Evolutionary conservation across 2,113 vertebrate genomes (phyloP).

Genomic region (Actenoides lindsayi): DNA sequence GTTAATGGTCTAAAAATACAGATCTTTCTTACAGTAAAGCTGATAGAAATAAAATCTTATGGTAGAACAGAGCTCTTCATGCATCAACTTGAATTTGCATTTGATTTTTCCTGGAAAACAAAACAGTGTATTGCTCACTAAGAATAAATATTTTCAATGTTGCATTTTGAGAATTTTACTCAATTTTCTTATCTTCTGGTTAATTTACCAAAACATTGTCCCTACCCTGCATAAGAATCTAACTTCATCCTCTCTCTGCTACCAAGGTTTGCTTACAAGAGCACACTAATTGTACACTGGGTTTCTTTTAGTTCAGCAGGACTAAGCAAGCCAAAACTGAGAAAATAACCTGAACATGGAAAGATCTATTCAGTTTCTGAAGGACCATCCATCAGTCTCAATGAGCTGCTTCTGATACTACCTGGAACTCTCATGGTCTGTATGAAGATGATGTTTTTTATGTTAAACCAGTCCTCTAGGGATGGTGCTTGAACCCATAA

Average conservation of each 20-base stretch:
- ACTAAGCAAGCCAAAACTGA: neutral
- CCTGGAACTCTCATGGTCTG: neutral
- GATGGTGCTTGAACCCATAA: neutral
- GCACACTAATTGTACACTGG: neutral
- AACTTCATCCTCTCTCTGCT: neutral
- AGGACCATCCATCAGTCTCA: neutral
- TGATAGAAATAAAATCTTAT: neutral
- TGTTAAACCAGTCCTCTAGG: conserved; percentile 17
- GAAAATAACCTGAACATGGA: neutral
- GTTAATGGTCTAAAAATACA: neutral
- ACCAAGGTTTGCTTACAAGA: neutral
- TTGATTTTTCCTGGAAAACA: neutral
- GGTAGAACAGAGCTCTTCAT: neutral
- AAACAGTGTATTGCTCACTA: neutral
- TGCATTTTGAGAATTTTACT: neutral
- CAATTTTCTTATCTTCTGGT: neutral
- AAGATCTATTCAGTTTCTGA: neutral
- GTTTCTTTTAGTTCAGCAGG: neutral
- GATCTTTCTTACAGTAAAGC: neutral
- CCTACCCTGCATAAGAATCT: neutral
- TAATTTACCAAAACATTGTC: neutral
- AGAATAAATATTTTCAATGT: neutral
- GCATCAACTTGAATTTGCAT: neutral
- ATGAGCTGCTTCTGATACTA: neutral
- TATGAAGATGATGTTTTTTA: conserved; percentile 42